Percentiles rank a stretch among this genome's conserved stretches.
These are phyloP conservation scores for Cichlasoma orientale DNA, from an alignment of 2,797 vertebrate genomes.

Conservation along the genomic window DNA sequence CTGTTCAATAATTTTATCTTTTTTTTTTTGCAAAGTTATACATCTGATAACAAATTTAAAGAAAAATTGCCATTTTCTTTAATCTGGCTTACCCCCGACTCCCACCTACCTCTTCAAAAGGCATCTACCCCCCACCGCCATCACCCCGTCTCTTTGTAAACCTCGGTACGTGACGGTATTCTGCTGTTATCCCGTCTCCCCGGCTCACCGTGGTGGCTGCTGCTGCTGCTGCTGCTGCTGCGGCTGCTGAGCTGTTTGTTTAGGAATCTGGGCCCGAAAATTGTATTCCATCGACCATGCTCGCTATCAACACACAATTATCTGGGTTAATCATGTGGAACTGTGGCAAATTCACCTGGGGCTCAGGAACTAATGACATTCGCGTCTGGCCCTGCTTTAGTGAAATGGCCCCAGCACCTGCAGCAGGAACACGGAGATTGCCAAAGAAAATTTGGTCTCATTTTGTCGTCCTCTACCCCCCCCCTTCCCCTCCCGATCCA, in stretches of 20 bases:
- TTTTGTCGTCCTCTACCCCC: slow-evolving; percentile 84
- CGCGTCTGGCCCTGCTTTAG: slow-evolving; percentile 98
- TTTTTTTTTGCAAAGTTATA: background rate
- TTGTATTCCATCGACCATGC: slow-evolving; percentile 99
- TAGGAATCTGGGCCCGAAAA: slow-evolving; percentile 98
- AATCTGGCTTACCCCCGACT: slow-evolving; percentile 1
- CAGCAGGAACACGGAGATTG: slow-evolving; percentile 99
- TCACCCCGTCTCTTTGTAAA: slow-evolving; percentile 45
- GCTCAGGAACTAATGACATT: slow-evolving; percentile 99
- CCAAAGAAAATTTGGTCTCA: slow-evolving; percentile 99
- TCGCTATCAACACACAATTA: slow-evolving; percentile 99
- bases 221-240: slow-evolving; percentile 40
- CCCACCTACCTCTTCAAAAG: background rate
- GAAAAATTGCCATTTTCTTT: background rate
- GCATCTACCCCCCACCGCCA: background rate
- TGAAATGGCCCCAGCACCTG: slow-evolving; percentile 99
- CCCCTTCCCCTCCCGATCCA: background rate
- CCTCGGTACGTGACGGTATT: slow-evolving; percentile 51
- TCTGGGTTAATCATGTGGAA: slow-evolving; percentile 99
- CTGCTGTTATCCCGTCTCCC: slow-evolving; percentile 81
- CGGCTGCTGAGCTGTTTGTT: slow-evolving; percentile 98
- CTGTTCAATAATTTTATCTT: background rate
- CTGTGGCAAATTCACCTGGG: slow-evolving; percentile 99
- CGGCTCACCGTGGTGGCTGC: slow-evolving; percentile 72
- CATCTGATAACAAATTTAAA: slow-evolving; percentile 1